A percentile compares a stretch with the other conserved stretches of the same genome.
Conservation (phyloP, 2,113 vertebrate species). For the zebrafish (Danio rerio) region DNA sequence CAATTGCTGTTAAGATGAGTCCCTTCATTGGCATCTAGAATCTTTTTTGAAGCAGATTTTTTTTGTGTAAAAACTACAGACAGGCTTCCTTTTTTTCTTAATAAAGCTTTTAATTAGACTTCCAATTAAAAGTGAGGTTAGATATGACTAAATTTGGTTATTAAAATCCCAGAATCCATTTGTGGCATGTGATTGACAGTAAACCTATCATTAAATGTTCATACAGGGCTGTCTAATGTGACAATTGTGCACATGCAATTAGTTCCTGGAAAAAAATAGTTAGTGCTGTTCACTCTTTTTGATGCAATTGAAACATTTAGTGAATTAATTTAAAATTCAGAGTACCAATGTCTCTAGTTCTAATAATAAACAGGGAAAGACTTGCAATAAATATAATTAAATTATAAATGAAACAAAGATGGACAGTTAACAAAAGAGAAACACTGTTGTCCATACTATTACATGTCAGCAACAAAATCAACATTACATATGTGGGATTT, state of each 20-base stretch:
- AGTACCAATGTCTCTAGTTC: too few species aligned
- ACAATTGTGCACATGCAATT: not conserved
- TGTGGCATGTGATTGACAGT: not conserved
- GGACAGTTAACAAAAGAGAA: not conserved
- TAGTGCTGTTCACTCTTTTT: not conserved
- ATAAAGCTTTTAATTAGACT: not conserved
- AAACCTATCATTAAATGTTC: not conserved
- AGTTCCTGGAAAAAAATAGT: not conserved
- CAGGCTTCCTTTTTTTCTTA: not conserved
- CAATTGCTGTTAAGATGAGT: constrained; percentile 1
- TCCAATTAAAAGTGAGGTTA: not conserved
- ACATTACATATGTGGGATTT: not conserved
- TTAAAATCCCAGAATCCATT: not conserved
- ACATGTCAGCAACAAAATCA: not conserved
- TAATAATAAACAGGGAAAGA: not conserved
- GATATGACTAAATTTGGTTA: not conserved
- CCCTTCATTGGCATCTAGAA: not conserved
- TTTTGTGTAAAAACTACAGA: not conserved
- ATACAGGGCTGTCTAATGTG: not conserved
- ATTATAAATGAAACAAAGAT: not conserved
- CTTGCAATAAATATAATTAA: not conserved
- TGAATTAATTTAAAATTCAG: not conserved
- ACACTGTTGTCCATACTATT: not conserved
- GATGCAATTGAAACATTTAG: not conserved
- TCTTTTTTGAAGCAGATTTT: too few species aligned